Base-by-base conservation (phyloP, 1,140 invertebrate species). In the Drosophila suzukii region DNA sequence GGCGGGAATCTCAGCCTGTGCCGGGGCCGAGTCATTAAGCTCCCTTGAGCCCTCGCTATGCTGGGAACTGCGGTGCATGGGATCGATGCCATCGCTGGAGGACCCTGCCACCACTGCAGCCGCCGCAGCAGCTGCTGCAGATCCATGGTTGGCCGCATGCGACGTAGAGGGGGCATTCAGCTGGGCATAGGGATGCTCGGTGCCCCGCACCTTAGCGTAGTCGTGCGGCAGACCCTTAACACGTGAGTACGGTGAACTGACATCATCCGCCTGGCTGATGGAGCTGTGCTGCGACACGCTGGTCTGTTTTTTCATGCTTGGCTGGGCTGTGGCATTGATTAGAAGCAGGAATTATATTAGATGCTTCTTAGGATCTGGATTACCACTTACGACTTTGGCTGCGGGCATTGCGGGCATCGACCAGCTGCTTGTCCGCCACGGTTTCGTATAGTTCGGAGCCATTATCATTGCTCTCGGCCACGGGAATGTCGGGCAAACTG, bases 151-250 rank as follows among this genome's bases (percentile, higher is more conserved):
- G 30, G 80, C 73, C 5, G 67, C 49, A 43, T 63, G 81, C 13
- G 91, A 92, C 27, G 78, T 86, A 55, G 83, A 81, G 34, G 90
- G 82, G 12, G 91, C 81, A 81, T 95, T 94, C 24, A 96, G 93
- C 92, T 95, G 94, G 17, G 95, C 95, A 88, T 96, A 96, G 0
- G 95, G 95, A 92, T 96, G 95, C 91, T 96, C 95, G 55, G 92
- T 93, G 62, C 92, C 70, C 11, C 90, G 75, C 34, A 92, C 91
- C 86, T 93, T 93, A 67, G 93, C 94, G 83, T 94, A 94, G 57
- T 93, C 92, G 67, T 94, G 93, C 15, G 89, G 88, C 32, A 92
- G 65, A n/a, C 91, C 91, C 60, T 93, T 93, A 20, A 95, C 93
- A 71, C 94, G 93, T 4, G 94, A 93, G 81, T 95, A 95, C n/a